Base-by-base conservation (phyloP, 1,140 invertebrate species). In the Polypedilum pembai region DNA sequence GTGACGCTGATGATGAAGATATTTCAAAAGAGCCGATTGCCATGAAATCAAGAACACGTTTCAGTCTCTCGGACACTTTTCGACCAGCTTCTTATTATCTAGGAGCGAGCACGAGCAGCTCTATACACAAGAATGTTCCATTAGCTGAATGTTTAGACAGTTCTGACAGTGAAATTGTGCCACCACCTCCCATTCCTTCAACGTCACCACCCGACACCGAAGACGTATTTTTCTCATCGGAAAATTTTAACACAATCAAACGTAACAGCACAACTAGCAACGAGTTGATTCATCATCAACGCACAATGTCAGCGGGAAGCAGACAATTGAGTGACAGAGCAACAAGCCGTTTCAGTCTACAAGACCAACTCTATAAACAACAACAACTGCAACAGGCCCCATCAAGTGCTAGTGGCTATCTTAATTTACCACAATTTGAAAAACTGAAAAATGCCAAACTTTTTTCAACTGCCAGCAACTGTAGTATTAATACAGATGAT, bases 71-170 rank as follows among this genome's bases (percentile, higher is more conserved):
- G 0, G 93, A 94, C 79, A 93, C 90, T 0, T 95, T 94, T 77
- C 84, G 92, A 77, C 93, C 93, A 1, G 92, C 92, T 0, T 94
- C 92, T 0, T 94, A 94, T 79, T 95, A 94, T 79, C 79, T 94
- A 63, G 89, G 91, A 40, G 85, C 85, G 0, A 78, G 78, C 8
- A 81, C 79, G 17, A 84, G 83, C 10, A 88, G 84, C 80, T 83
- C 85, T 78, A 85, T 82, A 74, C 65, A 69, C 20, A 69, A 69
- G 18, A 69, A 69, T 21, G 7, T 69, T 20, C 81, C 84, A 66
- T 84, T 87, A 33, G 84, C 88, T 3, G 89, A 91, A 77, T 84
- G 88, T 75, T 89, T 89, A 75, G 91, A 94, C 78, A 93, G 91
- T 75, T 93, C 91, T 8, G 92, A 94, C 78, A 92, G 90, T 79